A percentile compares a stretch with the other conserved stretches of the same genome.
These are phyloP conservation scores for Dicentrarchus labrax DNA, from an alignment of 2,113 vertebrate species.

Conservation along the genomic window DNA sequence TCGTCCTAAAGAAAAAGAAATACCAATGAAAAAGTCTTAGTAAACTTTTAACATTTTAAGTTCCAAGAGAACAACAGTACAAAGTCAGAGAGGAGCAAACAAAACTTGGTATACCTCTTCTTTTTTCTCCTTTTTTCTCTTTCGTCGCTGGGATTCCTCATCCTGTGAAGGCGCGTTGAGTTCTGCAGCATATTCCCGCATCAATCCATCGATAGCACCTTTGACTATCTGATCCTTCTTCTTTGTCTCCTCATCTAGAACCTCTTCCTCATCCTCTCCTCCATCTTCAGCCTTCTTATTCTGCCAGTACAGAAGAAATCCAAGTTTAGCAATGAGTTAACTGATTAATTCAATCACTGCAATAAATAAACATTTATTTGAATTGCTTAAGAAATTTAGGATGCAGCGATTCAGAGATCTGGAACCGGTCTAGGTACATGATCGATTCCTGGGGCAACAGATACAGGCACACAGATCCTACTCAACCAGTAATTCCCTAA, in stretches of 20 bases:
- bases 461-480: neutral
- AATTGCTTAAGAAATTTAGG: neutral
- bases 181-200: conserved; percentile 96
- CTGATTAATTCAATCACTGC: neutral
- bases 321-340: neutral
- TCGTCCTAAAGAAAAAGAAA: conserved; percentile 87
- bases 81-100: neutral
- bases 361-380: neutral
- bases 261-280: conserved; percentile 93
- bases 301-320: conserved; percentile 65
- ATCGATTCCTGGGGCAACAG: neutral
- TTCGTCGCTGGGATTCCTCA: conserved; percentile 94
- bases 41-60: neutral
- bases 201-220: conserved; percentile 96
- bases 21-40: neutral
- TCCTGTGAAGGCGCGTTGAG: conserved; percentile 96
- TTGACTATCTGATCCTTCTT: conserved; percentile 95
- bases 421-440: neutral
- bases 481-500: neutral
- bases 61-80: neutral
- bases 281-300: conserved; percentile 88
- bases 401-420: neutral
- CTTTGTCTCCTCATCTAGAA: conserved; percentile 96
- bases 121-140: conserved; percentile 98
- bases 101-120: conserved; percentile 89